Evolutionary conservation across 2,797 vertebrate species (phyloP).

Genomic region (Tapirus indicus): DNA sequence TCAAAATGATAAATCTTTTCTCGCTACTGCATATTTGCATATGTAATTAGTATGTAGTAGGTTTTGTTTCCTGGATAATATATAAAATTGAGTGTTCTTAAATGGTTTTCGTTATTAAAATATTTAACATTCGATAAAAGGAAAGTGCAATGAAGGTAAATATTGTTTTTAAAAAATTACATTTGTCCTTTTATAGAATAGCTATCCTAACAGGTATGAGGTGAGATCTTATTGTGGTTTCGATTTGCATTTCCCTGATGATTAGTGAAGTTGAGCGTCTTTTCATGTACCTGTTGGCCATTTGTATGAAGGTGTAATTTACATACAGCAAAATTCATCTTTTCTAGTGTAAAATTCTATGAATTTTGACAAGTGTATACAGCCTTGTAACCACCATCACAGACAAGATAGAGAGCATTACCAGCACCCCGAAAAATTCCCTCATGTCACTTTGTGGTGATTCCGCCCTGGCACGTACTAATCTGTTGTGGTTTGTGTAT

Average conservation of each 20-base stretch:
- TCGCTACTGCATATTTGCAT: neutral
- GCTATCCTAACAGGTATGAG: neutral
- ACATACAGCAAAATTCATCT: neutral
- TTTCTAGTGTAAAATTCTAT: neutral
- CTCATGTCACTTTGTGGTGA: neutral
- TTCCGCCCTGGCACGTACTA: neutral
- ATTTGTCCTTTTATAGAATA: neutral
- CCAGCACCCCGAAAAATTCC: neutral
- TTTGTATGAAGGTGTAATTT: neutral
- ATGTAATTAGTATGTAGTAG: neutral
- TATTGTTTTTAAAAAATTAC: neutral
- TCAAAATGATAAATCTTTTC: neutral
- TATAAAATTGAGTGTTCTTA: neutral
- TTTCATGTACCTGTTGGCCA: neutral
- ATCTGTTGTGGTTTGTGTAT: neutral
- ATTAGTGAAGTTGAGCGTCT: neutral
- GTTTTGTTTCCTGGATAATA: constrained; percentile 2
- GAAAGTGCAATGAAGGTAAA: neutral
- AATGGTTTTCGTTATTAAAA: constrained; percentile 8
- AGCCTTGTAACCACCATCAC: neutral
- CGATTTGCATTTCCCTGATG: neutral
- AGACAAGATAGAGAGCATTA: neutral
- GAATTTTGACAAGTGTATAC: neutral
- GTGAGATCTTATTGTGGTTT: neutral
- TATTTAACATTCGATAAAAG: constrained; percentile 13